These are phyloP conservation scores for Myiotriccus ornatus DNA, from an alignment of 2,797 vertebrate genomes.

Conservation along the genomic window DNA sequence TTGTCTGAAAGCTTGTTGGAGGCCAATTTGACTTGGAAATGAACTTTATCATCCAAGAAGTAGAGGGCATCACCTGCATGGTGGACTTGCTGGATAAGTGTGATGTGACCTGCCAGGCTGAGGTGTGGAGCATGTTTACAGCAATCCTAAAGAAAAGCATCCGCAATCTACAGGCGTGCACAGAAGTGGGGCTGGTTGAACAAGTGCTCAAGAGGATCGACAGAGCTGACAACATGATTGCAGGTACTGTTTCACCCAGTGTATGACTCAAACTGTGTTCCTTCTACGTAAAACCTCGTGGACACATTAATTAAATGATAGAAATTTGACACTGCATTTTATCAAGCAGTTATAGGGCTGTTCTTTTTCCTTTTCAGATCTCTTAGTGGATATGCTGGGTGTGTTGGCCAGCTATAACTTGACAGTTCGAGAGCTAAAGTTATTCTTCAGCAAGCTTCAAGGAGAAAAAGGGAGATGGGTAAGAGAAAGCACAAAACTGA, in stretches of 20 bases:
- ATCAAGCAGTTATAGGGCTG: neutral
- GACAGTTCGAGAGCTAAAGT: slow-evolving; percentile 95
- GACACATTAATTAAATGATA: neutral
- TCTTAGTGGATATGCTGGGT: slow-evolving; percentile 96
- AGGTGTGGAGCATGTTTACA: slow-evolving; percentile 98
- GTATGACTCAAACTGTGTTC: neutral
- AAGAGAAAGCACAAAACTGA: slow-evolving; percentile 33
- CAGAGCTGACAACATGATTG: slow-evolving; percentile 90
- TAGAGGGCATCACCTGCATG: slow-evolving; percentile 93
- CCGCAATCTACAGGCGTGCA: slow-evolving; percentile 92
- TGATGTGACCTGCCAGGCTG: slow-evolving; percentile 92
- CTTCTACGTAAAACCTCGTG: neutral
- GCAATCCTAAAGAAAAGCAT: slow-evolving; percentile 97
- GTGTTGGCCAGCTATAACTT: slow-evolving; percentile 96
- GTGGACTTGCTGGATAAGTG: slow-evolving; percentile 93
- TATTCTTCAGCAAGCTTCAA: slow-evolving; percentile 97
- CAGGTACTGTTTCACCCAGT: slow-evolving; percentile 78
- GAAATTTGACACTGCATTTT: neutral
- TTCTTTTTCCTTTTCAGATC: slow-evolving; percentile 80
- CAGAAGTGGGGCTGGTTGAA: slow-evolving; percentile 90
- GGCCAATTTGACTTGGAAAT: slow-evolving; percentile 97
- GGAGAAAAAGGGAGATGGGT: slow-evolving; percentile 96
- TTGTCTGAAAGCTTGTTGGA: slow-evolving; percentile 85
- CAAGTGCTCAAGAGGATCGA: slow-evolving; percentile 87
- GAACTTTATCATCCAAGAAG: slow-evolving; percentile 99